A percentile compares a stretch with the other conserved stretches of the same genome.
These are phyloP conservation scores for Lasioglossum vierecki DNA, from an alignment of 2,888 invertebrate genomes.

Conservation along the genomic window DNA sequence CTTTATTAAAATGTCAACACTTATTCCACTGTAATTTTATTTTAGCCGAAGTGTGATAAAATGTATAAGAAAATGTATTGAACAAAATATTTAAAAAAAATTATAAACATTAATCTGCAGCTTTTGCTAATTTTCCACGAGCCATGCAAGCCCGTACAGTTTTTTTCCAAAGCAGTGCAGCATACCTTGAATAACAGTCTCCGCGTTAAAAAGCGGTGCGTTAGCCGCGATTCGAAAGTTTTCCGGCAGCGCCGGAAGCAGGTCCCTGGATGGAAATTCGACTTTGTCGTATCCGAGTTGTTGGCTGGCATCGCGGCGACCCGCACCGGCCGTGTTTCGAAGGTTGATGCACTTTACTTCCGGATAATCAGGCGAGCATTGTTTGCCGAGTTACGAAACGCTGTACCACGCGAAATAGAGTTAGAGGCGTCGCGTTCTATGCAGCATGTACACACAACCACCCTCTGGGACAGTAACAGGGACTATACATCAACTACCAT, in stretches of 20 bases:
- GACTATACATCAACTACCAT: slow-evolving; percentile 19
- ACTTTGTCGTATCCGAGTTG: background rate
- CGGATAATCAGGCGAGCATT: slow-evolving; percentile 70
- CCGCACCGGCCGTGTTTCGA: slow-evolving; percentile 44
- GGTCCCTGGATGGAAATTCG: slow-evolving; percentile 5
- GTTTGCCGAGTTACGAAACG: slow-evolving; percentile 70
- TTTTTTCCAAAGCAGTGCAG: background rate
- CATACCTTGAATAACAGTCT: background rate
- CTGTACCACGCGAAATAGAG: slow-evolving; percentile 45
- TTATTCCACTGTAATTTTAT: too few relatives aligned
- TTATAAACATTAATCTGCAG: background rate
- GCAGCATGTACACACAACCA: slow-evolving; percentile 14
- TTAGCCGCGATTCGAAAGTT: slow-evolving; percentile 2
- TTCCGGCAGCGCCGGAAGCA: background rate
- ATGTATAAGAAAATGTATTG: too few relatives aligned
- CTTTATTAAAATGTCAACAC: too few relatives aligned
- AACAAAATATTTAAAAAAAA: too few relatives aligned
- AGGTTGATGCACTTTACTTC: slow-evolving; percentile 68
- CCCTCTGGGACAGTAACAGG: slow-evolving; percentile 43
- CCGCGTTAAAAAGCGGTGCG: background rate
- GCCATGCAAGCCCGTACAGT: background rate
- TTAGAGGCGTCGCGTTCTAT: slow-evolving; percentile 48
- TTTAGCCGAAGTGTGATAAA: too few relatives aligned
- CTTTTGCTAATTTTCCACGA: background rate
- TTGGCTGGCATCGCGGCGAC: background rate